A percentile compares a stretch with the other conserved stretches of the same genome.
Evolutionary conservation across 2,797 vertebrate genomes (phyloP).

Genomic region (Xyrichtys novacula): DNA sequence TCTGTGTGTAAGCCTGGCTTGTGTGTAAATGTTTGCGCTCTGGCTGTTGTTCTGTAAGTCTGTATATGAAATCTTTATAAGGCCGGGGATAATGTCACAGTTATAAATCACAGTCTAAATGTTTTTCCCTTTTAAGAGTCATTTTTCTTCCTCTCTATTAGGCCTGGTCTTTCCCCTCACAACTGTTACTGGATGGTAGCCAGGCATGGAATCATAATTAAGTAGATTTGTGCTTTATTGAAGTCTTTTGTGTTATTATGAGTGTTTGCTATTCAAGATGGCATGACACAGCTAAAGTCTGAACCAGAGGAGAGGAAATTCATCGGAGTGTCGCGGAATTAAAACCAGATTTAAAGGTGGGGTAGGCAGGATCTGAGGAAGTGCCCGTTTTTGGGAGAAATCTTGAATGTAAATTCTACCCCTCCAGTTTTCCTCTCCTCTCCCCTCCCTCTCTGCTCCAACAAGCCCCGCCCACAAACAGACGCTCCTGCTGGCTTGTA

Average conservation of each 20-base stretch:
- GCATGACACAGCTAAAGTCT: neutral
- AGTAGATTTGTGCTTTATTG: neutral
- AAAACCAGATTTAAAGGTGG: too few relatives aligned
- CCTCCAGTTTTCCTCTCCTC: too few relatives aligned
- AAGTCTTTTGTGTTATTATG: neutral
- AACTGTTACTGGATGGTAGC: conserved; percentile 9
- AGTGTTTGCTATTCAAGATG: neutral
- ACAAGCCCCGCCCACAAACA: too few relatives aligned
- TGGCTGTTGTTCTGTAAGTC: conserved; percentile 22
- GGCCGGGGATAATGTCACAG: conserved; percentile 48
- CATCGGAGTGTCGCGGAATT: too few relatives aligned
- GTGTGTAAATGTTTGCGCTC: conserved; percentile 23
- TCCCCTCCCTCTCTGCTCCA: too few relatives aligned
- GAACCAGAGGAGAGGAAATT: neutral
- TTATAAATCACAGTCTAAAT: conserved; percentile 54
- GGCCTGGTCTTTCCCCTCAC: conserved; percentile 10
- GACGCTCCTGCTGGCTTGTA: too few relatives aligned
- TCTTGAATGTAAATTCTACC: too few relatives aligned
- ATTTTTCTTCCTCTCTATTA: conserved; percentile 41
- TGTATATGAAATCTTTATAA: conserved; percentile 47
- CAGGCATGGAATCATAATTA: neutral
- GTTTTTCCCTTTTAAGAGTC: conserved; percentile 14
- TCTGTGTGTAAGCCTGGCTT: conserved; percentile 9
- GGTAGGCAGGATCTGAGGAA: too few relatives aligned
- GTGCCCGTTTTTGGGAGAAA: too few relatives aligned